Percentiles rank a stretch among this genome's conserved stretches.
phyloP scores from a whole-genome alignment of 2,797 vertebrate genomes.

The Schizopygopsis pylzovi region DNA sequence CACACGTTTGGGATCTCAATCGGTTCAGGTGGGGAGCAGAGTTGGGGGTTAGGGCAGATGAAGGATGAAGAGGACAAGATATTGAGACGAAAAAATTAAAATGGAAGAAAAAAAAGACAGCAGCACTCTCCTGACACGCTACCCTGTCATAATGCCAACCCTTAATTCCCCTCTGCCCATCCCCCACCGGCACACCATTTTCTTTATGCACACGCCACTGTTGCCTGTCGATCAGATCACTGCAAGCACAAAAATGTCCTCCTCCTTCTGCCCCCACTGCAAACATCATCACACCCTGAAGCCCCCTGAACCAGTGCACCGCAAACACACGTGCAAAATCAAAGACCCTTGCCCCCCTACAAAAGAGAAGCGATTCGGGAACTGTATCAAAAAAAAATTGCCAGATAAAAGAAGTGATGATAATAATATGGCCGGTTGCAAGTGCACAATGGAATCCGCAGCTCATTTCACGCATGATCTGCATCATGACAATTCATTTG shows the following conservation, averaged over 20 bases:
- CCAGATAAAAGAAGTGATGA: constrained; percentile 53
- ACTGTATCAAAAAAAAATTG: constrained; percentile 46
- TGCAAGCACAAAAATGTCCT: constrained; percentile 72
- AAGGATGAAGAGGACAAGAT: constrained; percentile 60
- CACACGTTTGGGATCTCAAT: constrained; percentile 47
- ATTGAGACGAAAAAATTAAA: constrained; percentile 50
- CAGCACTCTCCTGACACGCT: constrained; percentile 69
- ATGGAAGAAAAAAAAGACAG: constrained; percentile 63
- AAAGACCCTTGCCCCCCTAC: constrained; percentile 20
- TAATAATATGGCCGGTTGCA: constrained; percentile 66
- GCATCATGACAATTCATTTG: constrained; percentile 74
- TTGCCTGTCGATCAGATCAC: constrained; percentile 73
- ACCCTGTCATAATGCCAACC: constrained; percentile 78
- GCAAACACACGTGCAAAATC: constrained; percentile 24
- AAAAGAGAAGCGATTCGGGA: constrained; percentile 40
- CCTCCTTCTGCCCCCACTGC: constrained; percentile 56
- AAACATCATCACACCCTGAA: constrained; percentile 57
- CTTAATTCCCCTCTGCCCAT: constrained; percentile 76
- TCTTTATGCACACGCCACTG: constrained; percentile 71
- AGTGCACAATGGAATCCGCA: constrained; percentile 67
- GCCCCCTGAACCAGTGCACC: constrained; percentile 21
- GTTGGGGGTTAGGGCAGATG: constrained; percentile 27
- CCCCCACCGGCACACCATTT: constrained; percentile 69
- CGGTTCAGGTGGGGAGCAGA: constrained; percentile 57
- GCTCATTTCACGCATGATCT: constrained; percentile 77